Base-by-base conservation (phyloP, 2,113 vertebrate species). In the Cacatua alba region DNA sequence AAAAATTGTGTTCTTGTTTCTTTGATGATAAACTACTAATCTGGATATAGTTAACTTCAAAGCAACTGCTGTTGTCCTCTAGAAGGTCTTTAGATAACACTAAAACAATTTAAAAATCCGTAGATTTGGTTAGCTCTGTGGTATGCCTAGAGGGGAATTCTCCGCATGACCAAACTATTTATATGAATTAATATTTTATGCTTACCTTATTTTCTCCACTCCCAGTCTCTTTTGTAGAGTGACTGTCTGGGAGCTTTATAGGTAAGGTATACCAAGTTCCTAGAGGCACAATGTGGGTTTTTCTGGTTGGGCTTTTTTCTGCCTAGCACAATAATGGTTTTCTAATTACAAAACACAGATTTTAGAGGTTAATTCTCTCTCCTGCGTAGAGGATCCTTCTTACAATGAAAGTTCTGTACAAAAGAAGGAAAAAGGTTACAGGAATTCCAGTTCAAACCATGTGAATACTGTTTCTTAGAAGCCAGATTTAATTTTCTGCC, bases 11-110 rank as follows among this genome's bases (percentile, higher is more conserved):
- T 82, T 79, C 75, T 91, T 82, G 9, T 91, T 92, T 94, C 91
- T 91, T 94, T 95, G 83, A 88, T 95, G 80, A 92, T 82, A 62
- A 85, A 76, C 71, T 93, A 21, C 25, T 83, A 84, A 80, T 83
- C 63, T 96, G 52, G 65, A 86, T 69, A 83, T 67, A 49, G 76
- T 75, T 94, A 95, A 84, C 74, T 97, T 97, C 86, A 95, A 86
- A 91, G 94, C 91, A 94, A 91, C 74, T 89, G 52, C 62, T 86
- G 3, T 92, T 25, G 0, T 79, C 23, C 23, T 84, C 52, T 87
- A 59, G 51, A 91, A 92, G 16, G 69, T 82, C 63, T 82, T 93
- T 81, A 93, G 92, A 91, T 94, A 94, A 92, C 39, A 77, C 14
- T 87, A 41, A 94, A 95, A 82, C 63, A 88, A 71, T 82, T 92